These are phyloP conservation scores for Ariopsis seemanni DNA, from an alignment of 2,113 vertebrate species.

Conservation along the genomic window DNA sequence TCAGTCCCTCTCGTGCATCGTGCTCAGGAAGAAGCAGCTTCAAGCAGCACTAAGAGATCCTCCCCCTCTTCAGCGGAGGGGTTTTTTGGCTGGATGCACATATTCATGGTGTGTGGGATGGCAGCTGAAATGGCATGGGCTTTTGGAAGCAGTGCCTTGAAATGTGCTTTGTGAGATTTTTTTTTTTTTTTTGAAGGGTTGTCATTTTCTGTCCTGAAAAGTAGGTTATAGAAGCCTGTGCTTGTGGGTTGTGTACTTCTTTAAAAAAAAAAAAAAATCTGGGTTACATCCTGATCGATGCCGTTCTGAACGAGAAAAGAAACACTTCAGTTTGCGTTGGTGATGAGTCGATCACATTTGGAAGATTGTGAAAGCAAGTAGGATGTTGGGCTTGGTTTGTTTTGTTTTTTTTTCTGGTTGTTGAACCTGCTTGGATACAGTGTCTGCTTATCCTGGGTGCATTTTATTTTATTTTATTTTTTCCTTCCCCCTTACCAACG, in stretches of 20 bases:
- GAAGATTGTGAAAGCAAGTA: neutral
- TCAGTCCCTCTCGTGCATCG: slow-evolving; percentile 22
- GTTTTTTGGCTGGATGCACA: slow-evolving; percentile 28
- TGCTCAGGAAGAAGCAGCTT: slow-evolving; percentile 28
- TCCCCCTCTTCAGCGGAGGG: slow-evolving; percentile 18
- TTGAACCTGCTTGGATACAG: neutral
- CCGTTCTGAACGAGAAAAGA: neutral
- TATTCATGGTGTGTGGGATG: slow-evolving; percentile 34
- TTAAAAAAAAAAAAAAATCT: neutral
- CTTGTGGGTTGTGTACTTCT: neutral
- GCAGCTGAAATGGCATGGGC: slow-evolving; percentile 36
- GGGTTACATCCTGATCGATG: neutral
- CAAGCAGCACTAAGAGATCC: slow-evolving; percentile 17
- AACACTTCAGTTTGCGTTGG: neutral
- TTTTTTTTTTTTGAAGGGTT: neutral
- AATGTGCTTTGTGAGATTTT: neutral
- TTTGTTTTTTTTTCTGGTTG: neutral
- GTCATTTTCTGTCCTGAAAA: neutral
- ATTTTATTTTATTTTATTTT: neutral
- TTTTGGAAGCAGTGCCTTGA: slow-evolving; percentile 2
- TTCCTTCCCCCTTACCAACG: neutral
- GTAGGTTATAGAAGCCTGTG: neutral
- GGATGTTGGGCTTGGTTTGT: neutral
- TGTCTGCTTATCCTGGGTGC: neutral
- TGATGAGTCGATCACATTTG: neutral